A percentile compares a stretch with the other conserved stretches of the same genome.
phyloP scores from a whole-genome alignment of 2,888 invertebrate species.

The Harpalus rubripes region DNA sequence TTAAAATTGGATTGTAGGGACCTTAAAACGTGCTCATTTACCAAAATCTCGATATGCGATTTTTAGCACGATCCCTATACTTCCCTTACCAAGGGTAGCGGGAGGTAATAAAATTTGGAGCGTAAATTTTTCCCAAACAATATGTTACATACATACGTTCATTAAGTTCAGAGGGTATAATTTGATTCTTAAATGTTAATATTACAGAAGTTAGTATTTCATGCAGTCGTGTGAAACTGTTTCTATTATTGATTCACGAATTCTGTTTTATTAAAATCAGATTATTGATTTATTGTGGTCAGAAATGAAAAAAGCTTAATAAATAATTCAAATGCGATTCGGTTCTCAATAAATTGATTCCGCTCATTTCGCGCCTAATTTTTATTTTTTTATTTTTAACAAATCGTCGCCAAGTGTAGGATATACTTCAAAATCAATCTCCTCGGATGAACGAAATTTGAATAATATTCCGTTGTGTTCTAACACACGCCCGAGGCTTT shows the following conservation, averaged over 20 bases:
- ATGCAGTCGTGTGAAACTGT: conserved; percentile 6
- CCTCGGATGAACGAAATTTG: too few species aligned
- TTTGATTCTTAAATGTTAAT: too few species aligned
- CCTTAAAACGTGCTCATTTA: too few species aligned
- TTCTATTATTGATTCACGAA: conserved; percentile 45
- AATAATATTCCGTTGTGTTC: too few species aligned
- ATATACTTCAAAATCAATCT: background rate
- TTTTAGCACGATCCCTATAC: too few species aligned
- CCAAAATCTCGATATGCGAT: too few species aligned
- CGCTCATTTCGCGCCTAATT: conserved; percentile 51
- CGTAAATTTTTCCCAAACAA: too few species aligned
- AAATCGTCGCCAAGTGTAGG: conserved; percentile 32
- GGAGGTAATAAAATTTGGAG: too few species aligned
- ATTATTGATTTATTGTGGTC: conserved; percentile 53
- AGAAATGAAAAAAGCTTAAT: conserved; percentile 52
- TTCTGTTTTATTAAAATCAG: conserved; percentile 51
- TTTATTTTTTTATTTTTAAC: conserved; percentile 57
- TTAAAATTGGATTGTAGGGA: too few species aligned
- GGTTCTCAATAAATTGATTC: conserved; percentile 54
- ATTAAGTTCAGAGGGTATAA: too few species aligned
- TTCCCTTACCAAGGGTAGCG: too few species aligned
- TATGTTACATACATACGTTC: too few species aligned
- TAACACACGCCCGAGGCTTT: background rate
- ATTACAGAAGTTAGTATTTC: conserved; percentile 9
- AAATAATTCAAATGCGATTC: conserved; percentile 58